Evolutionary conservation across 2,888 invertebrate species (phyloP), one percentile per base, ranked within the genome.

Genomic region (Sialis lutaria): DNA sequence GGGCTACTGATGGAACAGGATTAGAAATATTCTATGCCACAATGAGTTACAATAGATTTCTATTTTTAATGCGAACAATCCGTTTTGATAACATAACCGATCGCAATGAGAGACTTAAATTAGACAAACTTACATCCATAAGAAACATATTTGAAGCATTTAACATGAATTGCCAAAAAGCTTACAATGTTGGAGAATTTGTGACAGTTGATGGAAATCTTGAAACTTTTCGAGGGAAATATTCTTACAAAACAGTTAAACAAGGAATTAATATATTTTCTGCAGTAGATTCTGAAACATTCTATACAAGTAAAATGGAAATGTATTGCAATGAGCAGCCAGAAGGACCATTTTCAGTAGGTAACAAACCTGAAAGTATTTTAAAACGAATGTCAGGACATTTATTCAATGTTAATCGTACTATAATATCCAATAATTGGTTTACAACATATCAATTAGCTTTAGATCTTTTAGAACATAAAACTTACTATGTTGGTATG

Each of bases 171-270:
- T 58, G 57, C 40, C 49, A 53, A 48, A 37, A 48, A 8, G 44
- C 33, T 45, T 53, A 54, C 40, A 46, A 42, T 47, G 45, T 50
- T 37, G 53, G 53, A 40, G 49, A 53, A 50, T 50, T 53, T 51
- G 53, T 56, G 6, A 61, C 56, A 45, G 50, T 58, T 34, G 57
- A 58, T 49, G 57, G 57, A 51, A 55, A 54, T 48, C 48, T 58
- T 33, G 51, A 49, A 47, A 53, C 53, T 6, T 56, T 57, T 49
- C 47, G 55, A 37, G 57, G 55, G 10, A 46, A 54, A 30, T 60
- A 58, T 46, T 31, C 34, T 30, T 55, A 22, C 30, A 54, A 60
- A 53, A 52, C 57, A 37, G 53, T 49, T 7, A 53, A 53, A 48
- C 56, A 57, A 51, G 55, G 55, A 2, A 49, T 56, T 5, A 55